These are phyloP conservation scores for Progne subis DNA, from an alignment of 2,113 vertebrate genomes.

Conservation along the genomic window DNA sequence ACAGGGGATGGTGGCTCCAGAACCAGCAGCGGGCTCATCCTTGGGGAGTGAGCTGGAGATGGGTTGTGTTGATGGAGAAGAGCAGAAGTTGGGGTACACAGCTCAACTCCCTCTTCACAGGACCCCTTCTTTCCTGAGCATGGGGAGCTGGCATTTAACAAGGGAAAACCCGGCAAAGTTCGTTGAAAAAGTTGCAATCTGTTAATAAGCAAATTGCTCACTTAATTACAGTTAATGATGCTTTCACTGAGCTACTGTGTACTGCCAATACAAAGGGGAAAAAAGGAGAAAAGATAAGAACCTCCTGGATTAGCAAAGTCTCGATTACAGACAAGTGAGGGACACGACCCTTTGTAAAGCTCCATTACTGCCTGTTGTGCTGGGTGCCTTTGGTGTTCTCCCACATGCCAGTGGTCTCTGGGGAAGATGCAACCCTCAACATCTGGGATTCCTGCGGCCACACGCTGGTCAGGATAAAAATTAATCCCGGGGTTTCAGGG, in stretches of 20 bases:
- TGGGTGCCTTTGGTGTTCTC: not conserved
- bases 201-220: conserved; percentile 30
- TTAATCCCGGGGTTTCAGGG: not conserved
- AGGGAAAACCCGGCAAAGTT: not conserved
- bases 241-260: not conserved
- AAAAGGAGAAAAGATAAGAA: not conserved
- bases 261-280: not conserved
- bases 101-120: not conserved
- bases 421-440: not conserved
- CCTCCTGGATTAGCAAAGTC: not conserved
- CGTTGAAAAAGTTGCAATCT: not conserved
- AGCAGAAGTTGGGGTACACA: not conserved
- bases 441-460: not conserved
- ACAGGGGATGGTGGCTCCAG: not conserved
- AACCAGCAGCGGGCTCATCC: not conserved
- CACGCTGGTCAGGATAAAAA: not conserved
- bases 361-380: rapidly evolving
- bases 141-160: rapidly evolving
- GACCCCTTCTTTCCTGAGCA: not conserved
- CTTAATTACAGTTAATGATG: conserved; percentile 14
- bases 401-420: rapidly evolving
- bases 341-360: rapidly evolving
- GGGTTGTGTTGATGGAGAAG: not conserved
- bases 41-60: not conserved
- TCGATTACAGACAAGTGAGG: rapidly evolving